Base-by-base conservation (phyloP, 2,113 vertebrate genomes). In the Setophaga kirtlandii region DNA sequence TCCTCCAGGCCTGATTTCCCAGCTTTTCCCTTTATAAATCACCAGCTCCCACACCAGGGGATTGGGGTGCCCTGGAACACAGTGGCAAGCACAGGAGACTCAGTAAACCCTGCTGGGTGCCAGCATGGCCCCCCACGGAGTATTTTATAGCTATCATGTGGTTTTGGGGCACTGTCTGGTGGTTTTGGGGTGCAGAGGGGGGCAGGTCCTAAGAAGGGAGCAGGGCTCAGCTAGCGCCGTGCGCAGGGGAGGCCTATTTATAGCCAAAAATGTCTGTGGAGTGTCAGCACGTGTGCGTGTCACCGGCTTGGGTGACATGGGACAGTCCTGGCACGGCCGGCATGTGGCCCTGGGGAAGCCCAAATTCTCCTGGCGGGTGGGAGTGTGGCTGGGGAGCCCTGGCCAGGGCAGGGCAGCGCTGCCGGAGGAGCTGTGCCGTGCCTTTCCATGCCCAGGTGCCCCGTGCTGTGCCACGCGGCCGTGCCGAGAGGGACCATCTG, bases 261-360 rank as follows among this genome's bases (percentile, higher is more conserved):
- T 97, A 97, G 95, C 87, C 73, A 90, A 79, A 90, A 95, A 95
- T 89, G 69, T 83, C 74, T 90, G 90, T 89, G 77, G 91, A 87
- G 77, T 58, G 89, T 94, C 93, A 94, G 88, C 91, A 91, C 94
- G 83, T 95, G 90, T 93, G 90, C 5, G 28, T 71, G 93, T 90
- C 68, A 11, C 87, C 22, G n/a, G 81, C 46, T 95, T 94, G 52
- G 93, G 96, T 95, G 97, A 96, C 93, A 96, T 41, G 77, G 94
- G 94, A 92, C 90, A 73, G 88, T 55, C 88, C 87, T 86, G 94
- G 94, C 89, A 87, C 0, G 46, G 82, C 82, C 2, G 28, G 91
- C 79, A 88, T 92, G 89, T 30, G 23, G 85, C 55, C 56, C 55
- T 56, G 79, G 93, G 90, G 92, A 79, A 91, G 76, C 87, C 83